Percentiles rank a stretch among this genome's conserved stretches.
phyloP scores from a whole-genome alignment of 2,113 vertebrate species.

The Oriolus oriolus region DNA sequence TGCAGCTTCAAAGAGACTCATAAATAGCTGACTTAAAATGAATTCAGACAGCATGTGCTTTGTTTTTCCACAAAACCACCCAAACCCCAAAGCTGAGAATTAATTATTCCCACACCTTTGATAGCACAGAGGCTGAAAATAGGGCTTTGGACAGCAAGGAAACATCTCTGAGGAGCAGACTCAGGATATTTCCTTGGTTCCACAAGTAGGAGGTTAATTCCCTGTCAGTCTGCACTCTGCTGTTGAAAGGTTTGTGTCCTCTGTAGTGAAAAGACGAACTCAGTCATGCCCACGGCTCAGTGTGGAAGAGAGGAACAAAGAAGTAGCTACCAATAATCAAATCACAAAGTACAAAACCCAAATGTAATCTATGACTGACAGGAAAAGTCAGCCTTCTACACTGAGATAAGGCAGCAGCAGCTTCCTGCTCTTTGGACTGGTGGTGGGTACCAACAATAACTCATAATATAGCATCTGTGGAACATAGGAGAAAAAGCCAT shows the following conservation, averaged over 20 bases:
- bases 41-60: neutral
- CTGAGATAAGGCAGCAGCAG: neutral
- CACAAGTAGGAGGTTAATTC: conserved; percentile 21
- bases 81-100: neutral
- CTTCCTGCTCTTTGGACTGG: neutral
- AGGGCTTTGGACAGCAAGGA: neutral
- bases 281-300: neutral
- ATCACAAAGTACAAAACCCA: neutral
- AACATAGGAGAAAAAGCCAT: neutral
- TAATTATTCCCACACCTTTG: neutral
- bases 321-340: neutral
- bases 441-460: neutral
- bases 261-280: neutral
- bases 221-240: neutral
- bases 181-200: neutral
- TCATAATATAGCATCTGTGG: neutral
- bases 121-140: neutral
- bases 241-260: neutral
- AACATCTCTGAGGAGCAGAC: neutral
- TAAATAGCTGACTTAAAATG: neutral
- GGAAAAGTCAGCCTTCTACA: neutral
- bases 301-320: neutral
- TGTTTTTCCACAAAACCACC: neutral
- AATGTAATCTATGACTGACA: neutral
- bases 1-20: neutral